phyloP scores from a whole-genome alignment of 2,888 invertebrate genomes.

The Drosophila aldrichi region DNA sequence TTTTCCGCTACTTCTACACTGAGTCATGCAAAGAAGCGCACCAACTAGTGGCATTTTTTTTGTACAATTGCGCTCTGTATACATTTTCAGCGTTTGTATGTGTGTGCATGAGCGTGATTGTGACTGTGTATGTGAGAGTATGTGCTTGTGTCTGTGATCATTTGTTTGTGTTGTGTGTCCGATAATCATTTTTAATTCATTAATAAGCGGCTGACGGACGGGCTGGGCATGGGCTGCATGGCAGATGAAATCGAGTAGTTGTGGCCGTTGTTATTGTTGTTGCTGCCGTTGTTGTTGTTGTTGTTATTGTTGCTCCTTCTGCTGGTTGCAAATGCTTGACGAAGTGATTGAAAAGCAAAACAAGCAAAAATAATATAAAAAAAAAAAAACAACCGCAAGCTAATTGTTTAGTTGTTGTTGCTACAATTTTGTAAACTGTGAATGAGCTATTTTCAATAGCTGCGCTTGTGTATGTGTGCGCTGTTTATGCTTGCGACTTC shows the following conservation, averaged over 20 bases:
- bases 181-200: slow-evolving; percentile 74
- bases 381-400: slow-evolving; percentile 60
- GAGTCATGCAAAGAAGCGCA: slow-evolving; percentile 64
- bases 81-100: slow-evolving; percentile 45
- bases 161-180: slow-evolving; percentile 45
- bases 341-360: slow-evolving; percentile 69
- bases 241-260: slow-evolving; percentile 46
- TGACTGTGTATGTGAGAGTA: slow-evolving; percentile 19
- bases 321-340: slow-evolving; percentile 26
- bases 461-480: not conserved
- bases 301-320: slow-evolving; percentile 13
- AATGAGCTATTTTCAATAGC: slow-evolving; percentile 60
- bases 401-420: slow-evolving; percentile 31
- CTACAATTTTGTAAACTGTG: slow-evolving; percentile 47
- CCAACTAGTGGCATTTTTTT: slow-evolving; percentile 66
- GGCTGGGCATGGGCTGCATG: slow-evolving; percentile 44
- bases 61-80: slow-evolving; percentile 54
- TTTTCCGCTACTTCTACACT: slow-evolving; percentile 53
- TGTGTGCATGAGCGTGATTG: slow-evolving; percentile 1
- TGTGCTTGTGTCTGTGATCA: slow-evolving; percentile 31
- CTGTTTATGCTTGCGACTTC: slow-evolving; percentile 41
- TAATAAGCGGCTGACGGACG: slow-evolving; percentile 62
- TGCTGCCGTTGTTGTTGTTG: slow-evolving; percentile 11
- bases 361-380: slow-evolving; percentile 25
- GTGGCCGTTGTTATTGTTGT: not conserved